Evolutionary conservation across 2,113 vertebrate genomes (phyloP).

Genomic region (Lepidothrix coronata): DNA sequence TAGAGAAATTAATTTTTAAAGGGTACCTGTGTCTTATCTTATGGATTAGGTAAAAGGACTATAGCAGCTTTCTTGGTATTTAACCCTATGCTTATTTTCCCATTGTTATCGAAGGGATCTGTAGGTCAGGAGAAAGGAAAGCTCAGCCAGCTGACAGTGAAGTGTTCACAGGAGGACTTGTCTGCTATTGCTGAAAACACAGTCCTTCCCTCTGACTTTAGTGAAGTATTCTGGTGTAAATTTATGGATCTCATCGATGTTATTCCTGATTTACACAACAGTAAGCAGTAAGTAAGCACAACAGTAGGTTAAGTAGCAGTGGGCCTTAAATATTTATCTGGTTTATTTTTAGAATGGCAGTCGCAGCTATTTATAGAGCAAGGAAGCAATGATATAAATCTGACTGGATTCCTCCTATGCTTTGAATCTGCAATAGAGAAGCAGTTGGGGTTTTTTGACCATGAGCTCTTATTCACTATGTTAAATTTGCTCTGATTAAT

Average conservation of each 20-base stretch:
- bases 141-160: not conserved
- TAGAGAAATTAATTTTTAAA: not conserved
- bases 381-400: constrained; percentile 15
- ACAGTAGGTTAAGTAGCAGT: not conserved
- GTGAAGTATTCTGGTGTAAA: not conserved
- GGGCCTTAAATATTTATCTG: constrained; percentile 39
- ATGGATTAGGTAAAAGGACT: not conserved
- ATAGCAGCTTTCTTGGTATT: not conserved
- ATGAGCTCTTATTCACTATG: not conserved
- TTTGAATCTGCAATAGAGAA: not conserved
- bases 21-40: not conserved
- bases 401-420: not conserved
- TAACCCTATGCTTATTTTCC: not conserved
- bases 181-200: not conserved
- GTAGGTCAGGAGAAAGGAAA: not conserved
- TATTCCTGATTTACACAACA: not conserved
- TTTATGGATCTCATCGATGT: not conserved
- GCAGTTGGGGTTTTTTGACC: not conserved
- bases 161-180: accelerated
- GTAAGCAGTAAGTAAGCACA: not conserved
- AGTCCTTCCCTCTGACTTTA: not conserved
- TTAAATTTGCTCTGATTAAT: not conserved
- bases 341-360: constrained; percentile 28
- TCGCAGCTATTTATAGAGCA: constrained; percentile 28
- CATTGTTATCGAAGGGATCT: not conserved